Conservation (phyloP, 2,797 vertebrate genomes). For the Cheirogaleus major region DNA sequence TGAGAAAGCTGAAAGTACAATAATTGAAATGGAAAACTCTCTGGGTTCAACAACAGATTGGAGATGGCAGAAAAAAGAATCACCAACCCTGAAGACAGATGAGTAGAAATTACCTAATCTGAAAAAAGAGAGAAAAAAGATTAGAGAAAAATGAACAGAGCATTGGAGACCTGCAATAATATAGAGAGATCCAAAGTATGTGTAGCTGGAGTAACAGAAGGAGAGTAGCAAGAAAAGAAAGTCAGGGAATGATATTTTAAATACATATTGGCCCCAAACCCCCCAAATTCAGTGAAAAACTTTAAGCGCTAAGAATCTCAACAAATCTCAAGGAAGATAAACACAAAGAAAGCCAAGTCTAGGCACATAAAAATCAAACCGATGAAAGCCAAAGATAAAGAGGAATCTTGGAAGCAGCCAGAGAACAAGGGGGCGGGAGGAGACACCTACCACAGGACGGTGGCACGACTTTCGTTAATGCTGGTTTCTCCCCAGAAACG, state of each 20-base stretch:
- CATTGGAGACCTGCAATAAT: neutral
- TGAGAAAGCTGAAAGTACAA: neutral
- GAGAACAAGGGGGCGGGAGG: neutral
- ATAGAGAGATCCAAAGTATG: neutral
- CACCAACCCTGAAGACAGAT: neutral
- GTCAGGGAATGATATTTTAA: neutral
- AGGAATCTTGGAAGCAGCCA: neutral
- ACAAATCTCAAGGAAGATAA: neutral
- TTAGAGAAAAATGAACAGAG: neutral
- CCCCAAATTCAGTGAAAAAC: neutral
- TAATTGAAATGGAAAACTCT: neutral
- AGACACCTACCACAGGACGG: neutral
- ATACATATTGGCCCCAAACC: neutral
- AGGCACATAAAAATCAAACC: neutral
- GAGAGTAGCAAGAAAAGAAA: neutral
- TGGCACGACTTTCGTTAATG: neutral
- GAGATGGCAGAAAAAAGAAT: neutral
- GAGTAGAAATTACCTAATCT: neutral
- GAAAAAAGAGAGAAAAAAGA: neutral
- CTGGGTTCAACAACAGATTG: neutral
- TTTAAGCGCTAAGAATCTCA: constrained; percentile 1
- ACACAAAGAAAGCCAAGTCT: neutral
- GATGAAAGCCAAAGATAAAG: constrained; percentile 10
- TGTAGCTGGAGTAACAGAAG: neutral
- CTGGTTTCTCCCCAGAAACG: neutral